These are phyloP conservation scores for Chelonus insularis DNA, from an alignment of 1,140 invertebrate genomes.

Conservation along the genomic window DNA sequence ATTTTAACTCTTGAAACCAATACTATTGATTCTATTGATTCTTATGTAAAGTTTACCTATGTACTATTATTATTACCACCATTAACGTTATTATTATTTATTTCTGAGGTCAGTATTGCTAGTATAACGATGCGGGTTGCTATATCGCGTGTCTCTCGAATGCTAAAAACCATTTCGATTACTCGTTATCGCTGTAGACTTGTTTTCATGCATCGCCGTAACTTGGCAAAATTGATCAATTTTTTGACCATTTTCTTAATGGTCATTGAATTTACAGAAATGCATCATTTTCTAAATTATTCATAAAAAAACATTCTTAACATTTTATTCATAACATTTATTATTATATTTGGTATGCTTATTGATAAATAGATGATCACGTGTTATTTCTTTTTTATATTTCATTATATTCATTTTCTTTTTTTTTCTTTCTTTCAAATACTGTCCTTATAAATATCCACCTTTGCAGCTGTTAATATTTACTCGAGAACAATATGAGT, in stretches of 20 bases:
- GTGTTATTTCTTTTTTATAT: constrained; percentile 16
- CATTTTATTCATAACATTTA: no score
- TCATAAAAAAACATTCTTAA: not conserved
- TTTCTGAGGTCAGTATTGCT: constrained; percentile 27
- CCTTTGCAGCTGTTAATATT: constrained; percentile 41
- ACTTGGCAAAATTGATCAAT: not conserved
- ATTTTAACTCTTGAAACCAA: not conserved
- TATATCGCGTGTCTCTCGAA: constrained; percentile 36
- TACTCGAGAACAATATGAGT: constrained; percentile 43
- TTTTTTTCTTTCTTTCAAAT: constrained; percentile 16
- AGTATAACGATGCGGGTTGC: constrained; percentile 21
- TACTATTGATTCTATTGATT: no score
- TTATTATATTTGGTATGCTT: no score
- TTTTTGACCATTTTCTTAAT: no score
- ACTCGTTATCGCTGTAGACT: constrained; percentile 36
- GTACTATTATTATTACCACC: not conserved
- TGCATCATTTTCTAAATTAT: no score
- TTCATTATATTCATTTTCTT: constrained; percentile 25
- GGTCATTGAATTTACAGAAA: no score
- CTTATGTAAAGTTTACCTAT: not conserved
- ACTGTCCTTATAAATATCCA: constrained; percentile 19
- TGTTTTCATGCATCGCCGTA: not conserved
- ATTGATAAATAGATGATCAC: not conserved
- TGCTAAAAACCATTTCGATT: constrained; percentile 35
- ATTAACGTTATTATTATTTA: constrained; percentile 23